Conservation (phyloP, 2,113 vertebrate species). For the Toxotes chatareus region DNA sequence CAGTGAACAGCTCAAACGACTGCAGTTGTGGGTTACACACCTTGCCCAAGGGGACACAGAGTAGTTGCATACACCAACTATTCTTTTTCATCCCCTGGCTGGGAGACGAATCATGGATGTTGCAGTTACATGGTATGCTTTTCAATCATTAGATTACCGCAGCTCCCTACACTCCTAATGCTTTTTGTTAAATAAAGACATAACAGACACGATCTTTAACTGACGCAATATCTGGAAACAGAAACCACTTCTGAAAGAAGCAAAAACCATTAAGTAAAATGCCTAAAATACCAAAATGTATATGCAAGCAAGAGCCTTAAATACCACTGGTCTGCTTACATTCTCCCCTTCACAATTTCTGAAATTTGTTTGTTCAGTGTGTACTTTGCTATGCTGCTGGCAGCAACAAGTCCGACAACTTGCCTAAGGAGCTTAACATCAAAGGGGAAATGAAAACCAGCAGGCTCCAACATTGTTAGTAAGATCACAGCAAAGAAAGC, state of each 20-base stretch:
- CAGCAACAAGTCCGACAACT: slow-evolving; percentile 51
- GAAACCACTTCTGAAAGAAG: neutral
- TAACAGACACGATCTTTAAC: neutral
- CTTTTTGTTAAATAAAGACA: neutral
- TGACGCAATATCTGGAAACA: neutral
- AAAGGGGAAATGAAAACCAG: slow-evolving; percentile 8
- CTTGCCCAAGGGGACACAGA: neutral
- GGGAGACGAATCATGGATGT: no score
- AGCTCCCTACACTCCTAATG: no score
- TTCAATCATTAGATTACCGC: neutral
- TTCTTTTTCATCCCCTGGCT: neutral
- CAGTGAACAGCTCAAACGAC: neutral
- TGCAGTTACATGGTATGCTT: neutral
- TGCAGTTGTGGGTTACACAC: neutral
- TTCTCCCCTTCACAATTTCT: neutral
- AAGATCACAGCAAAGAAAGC: neutral
- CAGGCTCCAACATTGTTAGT: neutral
- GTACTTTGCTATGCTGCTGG: slow-evolving; percentile 37
- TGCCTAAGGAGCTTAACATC: slow-evolving; percentile 54
- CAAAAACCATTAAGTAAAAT: neutral
- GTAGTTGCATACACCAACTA: neutral
- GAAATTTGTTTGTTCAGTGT: slow-evolving; percentile 2
- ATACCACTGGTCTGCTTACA: neutral
- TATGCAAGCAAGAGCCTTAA: neutral
- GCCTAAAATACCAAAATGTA: neutral